These are phyloP conservation scores for Darwinula stevensoni DNA, from an alignment of 2,888 invertebrate genomes.

Conservation along the genomic window DNA sequence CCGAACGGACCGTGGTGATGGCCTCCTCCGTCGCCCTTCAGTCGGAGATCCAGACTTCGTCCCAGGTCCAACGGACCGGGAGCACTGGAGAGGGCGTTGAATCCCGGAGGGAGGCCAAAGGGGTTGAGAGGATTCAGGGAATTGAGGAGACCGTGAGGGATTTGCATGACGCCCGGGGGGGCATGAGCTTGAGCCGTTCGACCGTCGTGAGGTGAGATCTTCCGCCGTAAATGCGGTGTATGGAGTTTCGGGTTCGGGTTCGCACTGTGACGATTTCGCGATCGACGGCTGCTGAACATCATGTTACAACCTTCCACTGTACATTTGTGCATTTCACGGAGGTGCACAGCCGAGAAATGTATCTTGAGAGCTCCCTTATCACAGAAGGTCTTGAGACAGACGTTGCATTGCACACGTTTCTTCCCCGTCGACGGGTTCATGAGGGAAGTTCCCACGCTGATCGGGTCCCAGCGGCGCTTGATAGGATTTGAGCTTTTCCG, in stretches of 20 bases:
- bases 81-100: slow-evolving; percentile 35
- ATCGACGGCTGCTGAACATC: slow-evolving; percentile 93
- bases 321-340: slow-evolving; percentile 98
- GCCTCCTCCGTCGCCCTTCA: background rate
- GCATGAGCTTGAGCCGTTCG: slow-evolving; percentile 54
- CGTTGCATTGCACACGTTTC: slow-evolving; percentile 89
- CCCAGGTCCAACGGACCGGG: too few relatives aligned
- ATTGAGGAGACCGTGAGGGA: too few relatives aligned
- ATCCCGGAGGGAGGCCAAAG: slow-evolving; percentile 31
- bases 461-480: slow-evolving; percentile 19
- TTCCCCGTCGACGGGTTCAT: slow-evolving; percentile 80
- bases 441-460: slow-evolving; percentile 38
- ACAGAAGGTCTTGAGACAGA: slow-evolving; percentile 94
- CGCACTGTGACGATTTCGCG: slow-evolving; percentile 82
- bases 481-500: slow-evolving; percentile 18
- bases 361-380: slow-evolving; percentile 98
- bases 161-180: too few relatives aligned
- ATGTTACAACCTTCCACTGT: slow-evolving; percentile 95
- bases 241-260: slow-evolving; percentile 96
- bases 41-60: slow-evolving; percentile 1
- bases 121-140: slow-evolving; percentile 9
- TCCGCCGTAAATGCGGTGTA: slow-evolving; percentile 69
- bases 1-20: background rate
- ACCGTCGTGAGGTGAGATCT: slow-evolving; percentile 79
- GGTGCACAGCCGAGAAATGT: slow-evolving; percentile 92